Evolutionary conservation across 2,888 invertebrate species (phyloP), one percentile per base, ranked within the genome.

Genomic region (Scaptomyza tumidula): DNA sequence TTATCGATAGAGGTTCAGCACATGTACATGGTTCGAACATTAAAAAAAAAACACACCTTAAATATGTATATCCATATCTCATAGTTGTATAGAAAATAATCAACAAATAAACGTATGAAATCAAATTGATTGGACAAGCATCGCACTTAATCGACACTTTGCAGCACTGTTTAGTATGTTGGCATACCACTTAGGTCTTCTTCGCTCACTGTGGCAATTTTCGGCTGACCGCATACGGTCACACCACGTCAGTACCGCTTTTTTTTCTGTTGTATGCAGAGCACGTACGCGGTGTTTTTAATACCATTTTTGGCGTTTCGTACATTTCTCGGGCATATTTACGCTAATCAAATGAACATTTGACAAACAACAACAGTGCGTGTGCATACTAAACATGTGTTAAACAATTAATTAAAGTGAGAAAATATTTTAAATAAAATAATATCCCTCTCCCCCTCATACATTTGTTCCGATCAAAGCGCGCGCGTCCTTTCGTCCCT

Each of bases 221-320:
- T 11, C 14, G 39, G 6, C 6, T 60, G 29, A 6, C 13, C 24
- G 6, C 1, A 19, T 45, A 52, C 70, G 64, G 75, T 44, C 70
- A 66, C 70, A 65, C 27, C 24, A 6, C 35, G 41, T 61, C 64
- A 75, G 75, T 75, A 67, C 78, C 75, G 75, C 75, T 78, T 75
- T 75, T 75, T 75, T 68, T 75, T 37, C 61, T 68, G 63, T 59
- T 68, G 75, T 48, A 57, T 33, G 69, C 44, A 55, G 63, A 49
- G 53, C 53, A 69, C 33, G 78, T 57, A 67, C 78, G 56, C 75
- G 78, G 69, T 65, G 64, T 69, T 59, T 61, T 64, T 56, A 14
- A 58, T 43, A 41, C 61, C 13, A n/a, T 52, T 48, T 48, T 64
- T 35, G 58, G 41, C 61, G 57, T 64, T 73, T 43, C 75, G 65